Evolutionary conservation across 2,888 invertebrate species (phyloP), one percentile per base, ranked within the genome.

Genomic region (Sialis fuliginosa): DNA sequence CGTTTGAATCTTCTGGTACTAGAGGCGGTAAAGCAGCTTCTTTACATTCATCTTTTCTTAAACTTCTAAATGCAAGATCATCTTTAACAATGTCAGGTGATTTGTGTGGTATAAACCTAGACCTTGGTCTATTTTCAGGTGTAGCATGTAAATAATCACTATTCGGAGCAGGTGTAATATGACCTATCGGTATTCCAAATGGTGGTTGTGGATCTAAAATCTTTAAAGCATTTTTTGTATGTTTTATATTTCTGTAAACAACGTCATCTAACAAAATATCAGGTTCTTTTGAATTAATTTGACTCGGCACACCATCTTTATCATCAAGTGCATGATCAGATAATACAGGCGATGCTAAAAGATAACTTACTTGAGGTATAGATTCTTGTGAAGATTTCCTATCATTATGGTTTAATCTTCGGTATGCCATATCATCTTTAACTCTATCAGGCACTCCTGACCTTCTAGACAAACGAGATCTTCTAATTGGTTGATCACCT

Each of bases 111-210:
- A 77, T 70, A 61, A 78, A 79, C 39, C 74, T 64, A 5, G 80
- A 74, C 46, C 78, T 70, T 8, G 65, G 65, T 52, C 70, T 70
- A 48, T 67, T 72, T 56, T 75, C 74, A 4, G 84, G 81, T 9
- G 73, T 74, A 1, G 81, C 81, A 59, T 89, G 88, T 47, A 91
- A 69, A 59, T 92, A 92, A 62, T 91, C 89, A 54, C 79, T 85
- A 50, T 80, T 79, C 0, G 88, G 75, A 5, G 87, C 82, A 2
- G 81, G 78, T 1, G 83, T 75, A 22, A 89, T 79, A 8, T 89
- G 89, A 2, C 87, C 86, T 35, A 90, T 62, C 0, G 91, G 91
- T 58, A 92, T 91, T 13, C 91, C 91, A 61, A 92, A 92, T 1
- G 85, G 89, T 35, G 87, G 89, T 59, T 91, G 91, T 10, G 83